Evolutionary conservation across 2,888 invertebrate genomes (phyloP), one percentile per base, ranked within the genome.

Genomic region (Thelaira solivaga): DNA sequence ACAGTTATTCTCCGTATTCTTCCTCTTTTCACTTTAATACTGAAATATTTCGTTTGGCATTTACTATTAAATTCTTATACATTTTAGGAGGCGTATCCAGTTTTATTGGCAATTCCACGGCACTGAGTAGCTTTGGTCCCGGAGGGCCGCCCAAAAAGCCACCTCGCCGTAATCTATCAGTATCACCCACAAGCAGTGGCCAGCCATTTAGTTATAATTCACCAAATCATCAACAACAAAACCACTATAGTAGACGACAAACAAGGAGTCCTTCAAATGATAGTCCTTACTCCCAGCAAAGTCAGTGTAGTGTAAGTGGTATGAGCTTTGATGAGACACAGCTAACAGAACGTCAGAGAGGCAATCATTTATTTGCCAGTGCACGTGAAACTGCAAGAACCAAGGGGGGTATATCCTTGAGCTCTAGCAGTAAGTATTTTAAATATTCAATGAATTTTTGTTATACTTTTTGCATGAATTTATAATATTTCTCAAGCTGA

Each of bases 101-200:
- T 26, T 77, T 78, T 45, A 73, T 78, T 18, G 75, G 57, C 6
- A 81, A n/a, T 59, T 81, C 82, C 2, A 57, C 82, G 36, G 81
- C 83, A 16, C 83, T 86, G 84, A 86, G 82, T 71, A 86, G 83
- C 3, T 86, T 86, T 76, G 85, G 86, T 1, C 85, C 86, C 0
- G 74, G 94, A 2, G 95, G 94, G 67, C 95, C 96, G 67, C 96
- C 96, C 51, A 96, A 96, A 90, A 96, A 96, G 89, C 96, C 96
- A 78, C 96, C 96, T 2, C 91, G 96, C 59, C 91, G 96, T 82
- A 96, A 96, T 88, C 91, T 96, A 67, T 95, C 95, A 11, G 94
- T 95, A 76, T 96, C 96, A 16, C 96, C 96, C 22, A 96, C 95
- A 26, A 95, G 96, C 86, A 87, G 92, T 1, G 85, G 83, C 1